phyloP scores from a whole-genome alignment of 2,888 invertebrate genomes.

The Plutella xylostella region DNA sequence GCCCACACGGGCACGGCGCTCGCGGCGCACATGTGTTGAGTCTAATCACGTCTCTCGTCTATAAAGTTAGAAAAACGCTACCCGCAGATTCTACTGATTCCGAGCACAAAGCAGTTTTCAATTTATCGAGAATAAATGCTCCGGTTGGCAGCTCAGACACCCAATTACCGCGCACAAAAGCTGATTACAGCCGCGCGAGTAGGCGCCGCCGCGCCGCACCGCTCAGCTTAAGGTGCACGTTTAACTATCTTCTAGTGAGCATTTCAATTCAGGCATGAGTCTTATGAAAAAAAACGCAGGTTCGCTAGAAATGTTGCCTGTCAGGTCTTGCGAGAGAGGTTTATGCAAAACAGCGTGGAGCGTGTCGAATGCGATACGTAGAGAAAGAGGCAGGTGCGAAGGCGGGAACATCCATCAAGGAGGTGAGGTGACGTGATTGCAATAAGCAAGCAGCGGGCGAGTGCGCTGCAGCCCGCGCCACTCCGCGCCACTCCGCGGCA shows the following conservation, averaged over 20 bases:
- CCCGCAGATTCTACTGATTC: slow-evolving; percentile 51
- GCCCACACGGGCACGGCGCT: too few relatives aligned
- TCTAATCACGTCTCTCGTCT: slow-evolving; percentile 20
- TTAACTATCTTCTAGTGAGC: too few relatives aligned
- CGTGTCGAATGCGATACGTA: background rate
- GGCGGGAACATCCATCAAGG: background rate
- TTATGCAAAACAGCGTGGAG: background rate
- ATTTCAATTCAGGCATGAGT: too few relatives aligned
- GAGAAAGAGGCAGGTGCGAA: slow-evolving; percentile 2
- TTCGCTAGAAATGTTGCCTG: too few relatives aligned
- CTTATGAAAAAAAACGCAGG: too few relatives aligned
- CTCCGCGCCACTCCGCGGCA: slow-evolving; percentile 32
- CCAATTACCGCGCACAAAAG: slow-evolving; percentile 68
- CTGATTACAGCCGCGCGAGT: slow-evolving; percentile 48
- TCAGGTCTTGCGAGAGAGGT: too few relatives aligned
- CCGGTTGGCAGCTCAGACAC: slow-evolving; percentile 68
- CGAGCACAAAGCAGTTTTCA: slow-evolving; percentile 64
- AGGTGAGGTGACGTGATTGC: slow-evolving; percentile 8
- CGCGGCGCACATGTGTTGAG: background rate
- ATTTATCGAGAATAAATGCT: slow-evolving; percentile 68
- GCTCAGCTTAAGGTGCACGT: too few relatives aligned
- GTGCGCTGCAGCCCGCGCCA: background rate
- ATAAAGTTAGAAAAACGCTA: slow-evolving; percentile 34
- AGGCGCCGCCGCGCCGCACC: slow-evolving; percentile 4
- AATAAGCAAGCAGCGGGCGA: slow-evolving; percentile 1